Evolutionary conservation across 2,113 vertebrate species (phyloP), one percentile per base, ranked within the genome.

Genomic region (Dicaeum eximium): DNA sequence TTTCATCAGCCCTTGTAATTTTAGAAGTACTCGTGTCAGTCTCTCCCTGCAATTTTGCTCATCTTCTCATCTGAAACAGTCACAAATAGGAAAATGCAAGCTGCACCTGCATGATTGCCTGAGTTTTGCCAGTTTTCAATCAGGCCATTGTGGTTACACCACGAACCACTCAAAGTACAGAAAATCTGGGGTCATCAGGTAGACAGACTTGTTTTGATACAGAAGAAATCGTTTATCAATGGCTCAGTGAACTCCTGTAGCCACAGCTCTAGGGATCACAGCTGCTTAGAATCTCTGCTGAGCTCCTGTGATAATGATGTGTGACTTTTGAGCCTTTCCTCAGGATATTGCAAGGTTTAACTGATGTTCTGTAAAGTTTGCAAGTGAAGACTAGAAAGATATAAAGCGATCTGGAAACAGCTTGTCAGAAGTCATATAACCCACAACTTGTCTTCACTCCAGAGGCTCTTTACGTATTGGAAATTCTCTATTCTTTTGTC

Each of bases 21-120:
- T 14, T 81, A 61, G 66, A 71, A 44, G 77, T 31, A 7, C 1
- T 38, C 2, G 1, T 28, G 1, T 69, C 23, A 44, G 15, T 31
- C 11, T 72, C 10, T 58, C 0, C 0, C 25, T 28, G 8, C 2
- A 1, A 13, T 47, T 93, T 79, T 65, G 24, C 7, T 74, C 25
- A 25, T 85, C 75, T 84, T 77, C 0, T 0, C 13, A 78, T 24
- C 38, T 66, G 69, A 74, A 80, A 66, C 5, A 54, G 42, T 31
- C 15, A 58, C 21, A 80, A 42, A 74, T 16, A 84, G 15, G 33
- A 74, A 69, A 80, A 77, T 15, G 10, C 14, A 72, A 91, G 14
- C 30, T 64, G 7, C 18, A 40, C 24, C 20, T 37, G 3, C n/a
- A 58, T 13, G 30, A 30, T 66, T 31, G 71, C 2, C 9, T 4